Conservation (phyloP, 37 sponge, comb jelly and placozoan species). For the Geodia barretti region DNA sequence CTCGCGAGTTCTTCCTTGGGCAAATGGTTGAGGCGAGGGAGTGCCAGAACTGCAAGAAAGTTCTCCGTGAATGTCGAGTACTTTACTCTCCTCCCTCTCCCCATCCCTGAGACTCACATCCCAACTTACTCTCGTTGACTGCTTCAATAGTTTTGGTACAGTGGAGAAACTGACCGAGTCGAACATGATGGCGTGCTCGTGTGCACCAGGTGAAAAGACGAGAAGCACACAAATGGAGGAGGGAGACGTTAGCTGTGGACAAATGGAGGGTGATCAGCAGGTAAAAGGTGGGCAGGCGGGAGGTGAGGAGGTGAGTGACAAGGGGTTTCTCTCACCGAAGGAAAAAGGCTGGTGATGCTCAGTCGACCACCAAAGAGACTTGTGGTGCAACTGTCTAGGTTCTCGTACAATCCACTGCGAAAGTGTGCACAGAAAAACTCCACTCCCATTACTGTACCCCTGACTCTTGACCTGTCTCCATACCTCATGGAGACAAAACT, state of each 20-base stretch:
- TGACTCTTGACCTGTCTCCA: conserved; percentile 32
- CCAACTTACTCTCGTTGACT: conserved; percentile 1
- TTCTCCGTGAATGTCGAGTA: conserved; percentile 61
- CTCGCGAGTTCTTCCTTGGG: conserved; percentile 54
- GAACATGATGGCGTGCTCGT: conserved; percentile 57
- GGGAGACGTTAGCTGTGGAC: too few species aligned
- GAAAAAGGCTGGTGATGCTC: conserved; percentile 49
- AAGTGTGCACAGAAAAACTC: conserved; percentile 36
- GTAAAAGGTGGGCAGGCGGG: too few species aligned
- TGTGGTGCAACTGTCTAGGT: conserved; percentile 63
- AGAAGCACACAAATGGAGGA: too few species aligned
- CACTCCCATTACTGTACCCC: conserved; percentile 31
- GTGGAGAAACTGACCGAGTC: conserved; percentile 15
- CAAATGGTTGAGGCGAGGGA: conserved; percentile 69
- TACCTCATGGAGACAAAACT: conserved; percentile 27
- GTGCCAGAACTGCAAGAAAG: conserved; percentile 51
- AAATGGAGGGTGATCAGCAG: too few species aligned
- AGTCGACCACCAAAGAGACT: conserved; percentile 39
- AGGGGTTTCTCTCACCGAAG: conserved; percentile 30
- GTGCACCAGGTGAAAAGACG: too few species aligned
- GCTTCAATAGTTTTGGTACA: conserved; percentile 29
- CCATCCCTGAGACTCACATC: conserved; percentile 7
- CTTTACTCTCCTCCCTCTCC: conserved; percentile 59
- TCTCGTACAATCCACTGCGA: conserved; percentile 42
- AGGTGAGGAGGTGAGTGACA: too few species aligned